Percentiles rank a stretch among this genome's conserved stretches.
Conservation (phyloP, 2,888 invertebrate genomes). For the Acrocyrtus sp. region DNA sequence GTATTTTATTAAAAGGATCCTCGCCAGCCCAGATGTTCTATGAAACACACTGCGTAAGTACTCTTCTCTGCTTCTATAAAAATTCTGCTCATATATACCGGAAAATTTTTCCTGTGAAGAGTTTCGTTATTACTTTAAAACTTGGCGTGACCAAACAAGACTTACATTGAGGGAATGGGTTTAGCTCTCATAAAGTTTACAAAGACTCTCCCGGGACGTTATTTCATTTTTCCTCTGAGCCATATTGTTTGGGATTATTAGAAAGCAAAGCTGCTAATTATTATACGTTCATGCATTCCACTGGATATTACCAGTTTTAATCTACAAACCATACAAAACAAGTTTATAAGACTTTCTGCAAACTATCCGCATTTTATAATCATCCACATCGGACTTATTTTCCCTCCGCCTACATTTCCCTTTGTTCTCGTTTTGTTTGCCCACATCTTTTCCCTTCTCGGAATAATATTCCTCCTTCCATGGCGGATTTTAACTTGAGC, state of each 20-base stretch:
- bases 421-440: slow-evolving; percentile 5
- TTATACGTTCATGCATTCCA: slow-evolving; percentile 6
- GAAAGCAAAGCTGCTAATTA: slow-evolving; percentile 17
- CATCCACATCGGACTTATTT: background rate
- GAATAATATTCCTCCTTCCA: background rate
- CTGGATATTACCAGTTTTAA: too few relatives aligned
- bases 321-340: too few relatives aligned
- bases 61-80: too few relatives aligned
- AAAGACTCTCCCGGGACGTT: slow-evolving; percentile 8
- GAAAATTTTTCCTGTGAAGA: too few relatives aligned
- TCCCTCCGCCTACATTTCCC: background rate
- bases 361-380: slow-evolving; percentile 22
- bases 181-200: background rate
- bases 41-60: too few relatives aligned
- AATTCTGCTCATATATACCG: too few relatives aligned
- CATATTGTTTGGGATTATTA: slow-evolving; percentile 5
- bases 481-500: background rate
- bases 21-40: too few relatives aligned
- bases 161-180: too few relatives aligned
- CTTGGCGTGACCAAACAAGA: background rate
- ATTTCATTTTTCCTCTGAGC: background rate
- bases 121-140: background rate
- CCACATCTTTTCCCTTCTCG: background rate
- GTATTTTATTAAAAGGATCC: too few relatives aligned
- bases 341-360: too few relatives aligned